phyloP scores from a whole-genome alignment of 37 sponge, comb jelly and placozoan genomes.

The Cladorhizidae sp. region DNA sequence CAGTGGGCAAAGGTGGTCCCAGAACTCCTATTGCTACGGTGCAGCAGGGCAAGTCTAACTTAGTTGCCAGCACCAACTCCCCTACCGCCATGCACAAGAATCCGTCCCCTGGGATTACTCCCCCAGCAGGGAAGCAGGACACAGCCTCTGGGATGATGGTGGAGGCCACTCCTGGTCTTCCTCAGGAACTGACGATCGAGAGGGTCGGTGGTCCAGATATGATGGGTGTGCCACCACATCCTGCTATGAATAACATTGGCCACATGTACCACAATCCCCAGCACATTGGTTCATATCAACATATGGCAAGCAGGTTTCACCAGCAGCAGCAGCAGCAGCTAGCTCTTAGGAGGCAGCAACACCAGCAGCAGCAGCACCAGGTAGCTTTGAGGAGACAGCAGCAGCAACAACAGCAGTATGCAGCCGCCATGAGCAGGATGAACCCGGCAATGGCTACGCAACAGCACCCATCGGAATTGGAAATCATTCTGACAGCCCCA shows the following conservation, averaged over 20 bases:
- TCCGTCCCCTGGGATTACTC: not conserved
- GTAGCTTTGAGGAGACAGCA: not conserved
- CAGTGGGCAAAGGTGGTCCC: constrained; percentile 50
- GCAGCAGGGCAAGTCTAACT: not conserved
- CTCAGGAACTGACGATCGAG: constrained; percentile 19
- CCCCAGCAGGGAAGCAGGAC: constrained; percentile 13
- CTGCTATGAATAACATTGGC: not conserved
- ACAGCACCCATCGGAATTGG: not conserved
- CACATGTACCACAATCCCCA: not conserved
- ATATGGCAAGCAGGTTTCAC: not conserved
- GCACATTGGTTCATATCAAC: not conserved
- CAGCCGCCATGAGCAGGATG: not conserved
- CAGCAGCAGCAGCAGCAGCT: constrained; percentile 15
- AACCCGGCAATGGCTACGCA: not conserved
- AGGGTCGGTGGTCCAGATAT: constrained; percentile 3
- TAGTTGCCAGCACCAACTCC: not conserved
- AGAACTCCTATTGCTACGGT: constrained; percentile 11
- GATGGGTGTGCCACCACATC: not conserved
- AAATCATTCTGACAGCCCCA: not conserved
- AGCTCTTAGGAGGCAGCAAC: constrained; percentile 10
- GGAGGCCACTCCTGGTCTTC: not conserved
- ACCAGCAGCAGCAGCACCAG: not conserved
- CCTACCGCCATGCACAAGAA: not conserved
- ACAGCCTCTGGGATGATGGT: constrained; percentile 29
- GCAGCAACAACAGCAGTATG: not conserved